phyloP scores from a whole-genome alignment of 2,797 vertebrate genomes.

The Sebastes ruberrimus region DNA sequence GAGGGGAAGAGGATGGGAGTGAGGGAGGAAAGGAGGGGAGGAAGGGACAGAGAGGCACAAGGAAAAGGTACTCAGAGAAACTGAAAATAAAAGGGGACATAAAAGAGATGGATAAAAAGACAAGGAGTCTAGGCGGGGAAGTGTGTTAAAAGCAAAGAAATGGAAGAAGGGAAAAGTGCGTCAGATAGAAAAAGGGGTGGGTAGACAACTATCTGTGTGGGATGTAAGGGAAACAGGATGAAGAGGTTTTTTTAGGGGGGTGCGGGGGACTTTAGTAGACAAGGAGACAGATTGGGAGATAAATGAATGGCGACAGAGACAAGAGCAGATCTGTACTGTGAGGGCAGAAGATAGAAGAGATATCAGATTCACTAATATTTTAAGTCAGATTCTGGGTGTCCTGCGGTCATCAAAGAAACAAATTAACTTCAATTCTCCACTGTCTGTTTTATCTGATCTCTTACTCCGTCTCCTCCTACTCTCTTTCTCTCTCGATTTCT shows the following conservation, averaged over 20 bases:
- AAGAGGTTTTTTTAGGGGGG: neutral
- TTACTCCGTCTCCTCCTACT: neutral
- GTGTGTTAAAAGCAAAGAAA: constrained; percentile 17
- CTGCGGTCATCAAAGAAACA: constrained; percentile 56
- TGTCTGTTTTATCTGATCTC: constrained; percentile 48
- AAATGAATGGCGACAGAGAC: constrained; percentile 37
- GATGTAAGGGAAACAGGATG: constrained; percentile 4
- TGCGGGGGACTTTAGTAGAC: neutral
- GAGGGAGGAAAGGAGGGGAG: neutral
- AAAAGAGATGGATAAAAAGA: constrained; percentile 32
- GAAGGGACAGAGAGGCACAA: neutral
- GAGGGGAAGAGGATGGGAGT: neutral
- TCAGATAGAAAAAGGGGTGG: constrained; percentile 9
- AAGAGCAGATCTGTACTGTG: constrained; percentile 7
- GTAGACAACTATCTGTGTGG: constrained; percentile 34
- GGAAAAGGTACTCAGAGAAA: constrained; percentile 4
- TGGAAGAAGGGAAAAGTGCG: constrained; percentile 25
- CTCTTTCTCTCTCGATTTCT: neutral
- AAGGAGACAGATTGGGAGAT: constrained; percentile 46
- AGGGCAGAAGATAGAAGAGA: constrained; percentile 42
- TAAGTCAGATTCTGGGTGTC: constrained; percentile 39
- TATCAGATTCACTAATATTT: constrained; percentile 44
- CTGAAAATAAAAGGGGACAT: constrained; percentile 29
- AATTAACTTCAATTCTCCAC: constrained; percentile 63
- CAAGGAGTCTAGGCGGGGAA: constrained; percentile 5